Conservation (phyloP, 1,140 invertebrate genomes). For the Drosophila aff. region DNA sequence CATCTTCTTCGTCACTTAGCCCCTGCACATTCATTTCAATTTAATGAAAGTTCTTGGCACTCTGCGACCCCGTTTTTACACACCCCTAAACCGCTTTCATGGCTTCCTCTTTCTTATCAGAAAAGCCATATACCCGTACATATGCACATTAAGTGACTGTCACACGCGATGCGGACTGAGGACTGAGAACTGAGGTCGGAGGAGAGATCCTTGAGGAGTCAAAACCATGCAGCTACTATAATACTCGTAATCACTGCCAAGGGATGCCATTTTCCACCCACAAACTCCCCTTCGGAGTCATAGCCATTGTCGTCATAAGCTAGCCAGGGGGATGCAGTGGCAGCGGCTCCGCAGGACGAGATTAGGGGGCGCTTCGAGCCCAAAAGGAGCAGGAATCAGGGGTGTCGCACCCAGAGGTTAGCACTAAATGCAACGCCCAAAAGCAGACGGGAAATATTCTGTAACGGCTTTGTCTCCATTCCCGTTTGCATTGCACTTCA, state of each 20-base stretch:
- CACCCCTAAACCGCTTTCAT: slow-evolving; percentile 23
- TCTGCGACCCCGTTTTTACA: slow-evolving; percentile 10
- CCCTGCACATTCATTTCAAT: slow-evolving; percentile 25
- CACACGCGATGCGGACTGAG: slow-evolving; percentile 32
- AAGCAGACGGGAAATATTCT: slow-evolving; percentile 38
- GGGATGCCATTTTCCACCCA: slow-evolving; percentile 27
- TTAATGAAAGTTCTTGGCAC: slow-evolving; percentile 36
- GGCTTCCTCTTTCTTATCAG: slow-evolving; percentile 43
- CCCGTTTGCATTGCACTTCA: slow-evolving; percentile 54
- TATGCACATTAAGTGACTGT: slow-evolving; percentile 55
- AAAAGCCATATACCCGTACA: slow-evolving; percentile 34
- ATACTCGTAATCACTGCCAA: slow-evolving; percentile 62
- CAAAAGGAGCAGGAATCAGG: background rate
- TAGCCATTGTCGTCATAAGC: slow-evolving; percentile 62
- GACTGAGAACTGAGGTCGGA: slow-evolving; percentile 1
- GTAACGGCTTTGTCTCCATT: slow-evolving; percentile 48
- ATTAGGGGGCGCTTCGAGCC: slow-evolving; percentile 13
- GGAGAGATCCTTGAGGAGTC: slow-evolving; percentile 54
- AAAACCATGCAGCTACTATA: slow-evolving; percentile 53
- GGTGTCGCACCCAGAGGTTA: slow-evolving; percentile 24
- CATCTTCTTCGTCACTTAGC: slow-evolving; percentile 26
- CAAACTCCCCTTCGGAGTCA: slow-evolving; percentile 26
- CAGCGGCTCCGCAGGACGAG: slow-evolving; percentile 1
- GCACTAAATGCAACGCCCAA: slow-evolving; percentile 52
- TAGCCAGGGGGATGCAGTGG: slow-evolving; percentile 23